Base-by-base conservation (phyloP, 1,140 invertebrate genomes). In the Magallana gigas region DNA sequence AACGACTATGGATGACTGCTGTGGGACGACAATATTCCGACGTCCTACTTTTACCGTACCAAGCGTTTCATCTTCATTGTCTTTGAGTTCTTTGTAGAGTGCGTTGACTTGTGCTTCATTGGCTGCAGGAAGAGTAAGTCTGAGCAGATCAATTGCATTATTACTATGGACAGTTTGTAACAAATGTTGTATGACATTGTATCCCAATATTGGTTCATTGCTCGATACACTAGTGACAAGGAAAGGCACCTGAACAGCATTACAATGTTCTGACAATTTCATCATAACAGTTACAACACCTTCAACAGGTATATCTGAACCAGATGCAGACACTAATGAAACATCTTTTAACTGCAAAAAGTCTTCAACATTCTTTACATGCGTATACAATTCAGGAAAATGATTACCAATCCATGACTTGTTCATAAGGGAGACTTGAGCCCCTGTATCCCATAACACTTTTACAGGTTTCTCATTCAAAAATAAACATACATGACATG, bases 101-200 rank as follows among this genome's bases (percentile, higher is more conserved):
- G 62, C 62, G 16, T 68, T 68, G 62, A 68, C 62, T 18, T 68
- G 62, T n/a, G 62, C 62, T 5, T 68, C 62, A 68, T n/a, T 18
- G 4, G 62, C 62, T 48, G 36, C 5, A 48, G 36, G 36, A 48
- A 48, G 36, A 48, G 36, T 48, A 48, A 48, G 36, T 48, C 36
- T 48, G 36, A 48, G 36, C 36, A 48, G 36, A 48, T 48, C 36
- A 48, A 48, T 48, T 48, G 14, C 64, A 18, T 68, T 0, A 68
- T 18, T 18, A 23, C n/a, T 68, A 68, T 68, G n/a, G 8, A 68
- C 64, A 68, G 64, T 68, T 68, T 68, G n/a, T 68, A 68, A 68
- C 0, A 82, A 80, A 36, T 90, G 68, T 60, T 85, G 16, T 60
- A 90, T 90, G 4, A 90, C 86, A 85, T 88, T 88, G 84, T 89